These are phyloP conservation scores for Drosophila colorata DNA, from an alignment of 2,888 invertebrate genomes.

Conservation along the genomic window DNA sequence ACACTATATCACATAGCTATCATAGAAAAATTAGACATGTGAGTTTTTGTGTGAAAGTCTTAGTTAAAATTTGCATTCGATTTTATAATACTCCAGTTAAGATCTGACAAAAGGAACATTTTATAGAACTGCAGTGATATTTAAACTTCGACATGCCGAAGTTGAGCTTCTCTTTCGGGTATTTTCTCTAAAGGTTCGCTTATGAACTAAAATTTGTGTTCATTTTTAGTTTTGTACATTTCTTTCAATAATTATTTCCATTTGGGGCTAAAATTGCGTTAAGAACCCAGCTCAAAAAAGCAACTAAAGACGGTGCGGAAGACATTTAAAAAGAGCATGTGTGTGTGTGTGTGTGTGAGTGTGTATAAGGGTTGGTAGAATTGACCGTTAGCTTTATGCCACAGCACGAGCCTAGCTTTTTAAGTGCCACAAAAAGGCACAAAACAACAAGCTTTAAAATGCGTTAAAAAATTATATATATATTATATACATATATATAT, in stretches of 20 bases:
- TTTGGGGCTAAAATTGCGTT: neutral
- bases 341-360: neutral
- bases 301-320: slow-evolving; percentile 47
- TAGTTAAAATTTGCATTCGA: too few relatives aligned
- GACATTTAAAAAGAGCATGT: slow-evolving; percentile 25
- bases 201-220: slow-evolving; percentile 16
- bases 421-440: too few relatives aligned
- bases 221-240: slow-evolving; percentile 29
- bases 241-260: slow-evolving; percentile 9
- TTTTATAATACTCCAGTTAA: too few relatives aligned
- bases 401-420: slow-evolving; percentile 10
- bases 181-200: neutral
- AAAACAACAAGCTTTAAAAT: slow-evolving; percentile 8
- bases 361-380: neutral
- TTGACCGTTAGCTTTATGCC: slow-evolving; percentile 1
- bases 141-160: slow-evolving; percentile 1
- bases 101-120: too few relatives aligned
- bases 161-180: neutral
- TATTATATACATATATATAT: slow-evolving; percentile 3
- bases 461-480: slow-evolving; percentile 13
- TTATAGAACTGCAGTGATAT: neutral
- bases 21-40: too few relatives aligned
- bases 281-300: slow-evolving; percentile 9
- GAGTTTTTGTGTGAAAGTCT: too few relatives aligned
- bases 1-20: too few relatives aligned